Conservation (phyloP, 2,888 invertebrate genomes). For the Isotomurus palustris region DNA sequence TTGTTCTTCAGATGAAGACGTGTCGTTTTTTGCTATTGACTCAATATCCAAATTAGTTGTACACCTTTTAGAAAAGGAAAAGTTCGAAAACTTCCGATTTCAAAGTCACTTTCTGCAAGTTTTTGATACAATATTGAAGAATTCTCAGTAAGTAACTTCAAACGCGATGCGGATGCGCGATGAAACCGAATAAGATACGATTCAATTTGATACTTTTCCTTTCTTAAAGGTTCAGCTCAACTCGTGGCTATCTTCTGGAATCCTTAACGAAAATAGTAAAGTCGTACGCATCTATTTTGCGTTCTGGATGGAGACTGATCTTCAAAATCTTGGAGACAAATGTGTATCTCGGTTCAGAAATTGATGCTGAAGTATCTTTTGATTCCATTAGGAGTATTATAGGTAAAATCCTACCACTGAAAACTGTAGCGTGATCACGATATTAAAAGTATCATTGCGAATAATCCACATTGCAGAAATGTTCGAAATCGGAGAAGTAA, state of each 20-base stretch:
- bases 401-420: neutral
- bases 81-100: conserved; percentile 35
- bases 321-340: conserved; percentile 12
- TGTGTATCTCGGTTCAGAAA: neutral
- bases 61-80: conserved; percentile 28
- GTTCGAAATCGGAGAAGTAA: conserved; percentile 24
- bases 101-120: conserved; percentile 33
- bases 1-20: conserved; percentile 37
- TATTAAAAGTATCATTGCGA: too few species aligned
- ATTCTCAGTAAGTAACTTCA: conserved; percentile 25
- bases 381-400: conserved; percentile 11
- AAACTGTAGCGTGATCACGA: too few species aligned
- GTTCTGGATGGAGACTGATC: conserved; percentile 33
- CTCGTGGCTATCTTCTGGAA: conserved; percentile 24
- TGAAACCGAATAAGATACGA: neutral
- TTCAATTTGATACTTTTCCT: neutral
- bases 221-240: conserved; percentile 7
- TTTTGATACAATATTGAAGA: conserved; percentile 33
- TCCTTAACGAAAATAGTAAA: conserved; percentile 32
- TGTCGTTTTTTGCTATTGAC: conserved; percentile 35
- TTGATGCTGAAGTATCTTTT: conserved; percentile 6
- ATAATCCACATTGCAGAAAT: conserved; percentile 26
- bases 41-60: conserved; percentile 29
- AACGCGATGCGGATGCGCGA: neutral
- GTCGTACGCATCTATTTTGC: conserved; percentile 26